phyloP scores from a whole-genome alignment of 1,140 invertebrate genomes.

The Cryptotermes secundus region DNA sequence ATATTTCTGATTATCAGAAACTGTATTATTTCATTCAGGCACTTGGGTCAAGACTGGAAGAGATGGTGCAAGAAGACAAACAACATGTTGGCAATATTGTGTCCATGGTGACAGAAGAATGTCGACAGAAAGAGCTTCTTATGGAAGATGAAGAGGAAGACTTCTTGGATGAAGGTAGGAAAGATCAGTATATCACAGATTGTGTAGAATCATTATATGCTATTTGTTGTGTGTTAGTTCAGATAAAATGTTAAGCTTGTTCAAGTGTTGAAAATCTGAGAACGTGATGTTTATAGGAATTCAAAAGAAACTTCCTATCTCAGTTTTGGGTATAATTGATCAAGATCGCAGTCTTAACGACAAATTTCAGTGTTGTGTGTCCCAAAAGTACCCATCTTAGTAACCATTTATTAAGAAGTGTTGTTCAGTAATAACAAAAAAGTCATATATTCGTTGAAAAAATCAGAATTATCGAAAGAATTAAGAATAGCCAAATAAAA shows the following conservation, averaged over 20 bases:
- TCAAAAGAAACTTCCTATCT: too few species aligned
- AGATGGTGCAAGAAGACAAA: conserved; percentile 74
- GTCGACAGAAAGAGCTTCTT: conserved; percentile 78
- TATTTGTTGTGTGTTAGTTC: not conserved
- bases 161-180: conserved; percentile 91
- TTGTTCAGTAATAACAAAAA: too few species aligned
- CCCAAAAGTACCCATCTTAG: too few species aligned
- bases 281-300: too few species aligned
- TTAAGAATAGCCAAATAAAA: too few species aligned
- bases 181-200: not conserved
- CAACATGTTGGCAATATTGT: conserved; percentile 67
- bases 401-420: too few species aligned
- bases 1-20: too few species aligned
- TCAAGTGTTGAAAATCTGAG: not conserved
- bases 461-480: too few species aligned
- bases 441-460: too few species aligned
- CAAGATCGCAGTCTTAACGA: too few species aligned
- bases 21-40: conserved; percentile 52
- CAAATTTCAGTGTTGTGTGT: too few species aligned
- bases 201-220: not conserved
- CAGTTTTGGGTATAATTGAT: too few species aligned
- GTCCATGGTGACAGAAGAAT: conserved; percentile 74
- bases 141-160: conserved; percentile 96
- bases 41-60: conserved; percentile 83
- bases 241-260: not conserved